A percentile compares a stretch with the other conserved stretches of the same genome.
These are phyloP conservation scores for Pissodes strobi DNA, from an alignment of 1,140 invertebrate genomes.

Conservation along the genomic window DNA sequence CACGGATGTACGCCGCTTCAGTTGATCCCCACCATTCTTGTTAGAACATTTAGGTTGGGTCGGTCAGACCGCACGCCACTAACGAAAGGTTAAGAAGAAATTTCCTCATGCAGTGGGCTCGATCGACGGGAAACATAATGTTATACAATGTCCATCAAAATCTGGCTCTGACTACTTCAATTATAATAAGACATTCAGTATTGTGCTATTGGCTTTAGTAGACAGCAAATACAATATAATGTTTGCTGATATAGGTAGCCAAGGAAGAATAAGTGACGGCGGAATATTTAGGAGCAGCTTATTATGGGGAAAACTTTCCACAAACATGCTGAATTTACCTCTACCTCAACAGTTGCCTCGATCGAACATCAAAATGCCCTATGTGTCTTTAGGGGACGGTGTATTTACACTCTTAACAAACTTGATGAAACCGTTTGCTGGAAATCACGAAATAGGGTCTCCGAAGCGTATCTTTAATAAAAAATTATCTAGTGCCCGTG, in stretches of 20 bases:
- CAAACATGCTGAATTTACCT: constrained; percentile 42
- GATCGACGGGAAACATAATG: constrained; percentile 46
- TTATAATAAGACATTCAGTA: constrained; percentile 41
- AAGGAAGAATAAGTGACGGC: constrained; percentile 48
- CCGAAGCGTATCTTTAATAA: background rate
- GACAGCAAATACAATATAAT: constrained; percentile 44
- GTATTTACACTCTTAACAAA: constrained; percentile 49
- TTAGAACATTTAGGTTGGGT: too few species aligned
- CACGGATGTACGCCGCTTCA: too few species aligned
- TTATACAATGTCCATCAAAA: constrained; percentile 33
- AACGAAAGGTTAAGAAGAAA: too few species aligned
- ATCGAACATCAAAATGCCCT: constrained; percentile 37
- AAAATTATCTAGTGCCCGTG: background rate
- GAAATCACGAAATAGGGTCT: constrained; percentile 29
- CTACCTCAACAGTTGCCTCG: constrained; percentile 35
- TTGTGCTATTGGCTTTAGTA: constrained; percentile 37
- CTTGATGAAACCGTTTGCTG: constrained; percentile 51
- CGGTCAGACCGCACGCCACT: too few species aligned
- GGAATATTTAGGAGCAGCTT: constrained; percentile 30
- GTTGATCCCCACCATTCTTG: too few species aligned
- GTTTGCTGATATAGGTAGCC: constrained; percentile 50
- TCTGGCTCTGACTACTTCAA: constrained; percentile 40
- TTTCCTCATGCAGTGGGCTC: constrained; percentile 35
- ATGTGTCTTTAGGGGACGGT: constrained; percentile 51
- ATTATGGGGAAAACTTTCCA: constrained; percentile 36